Conservation (phyloP, 1,140 invertebrate genomes). For the Magallana angulata region DNA sequence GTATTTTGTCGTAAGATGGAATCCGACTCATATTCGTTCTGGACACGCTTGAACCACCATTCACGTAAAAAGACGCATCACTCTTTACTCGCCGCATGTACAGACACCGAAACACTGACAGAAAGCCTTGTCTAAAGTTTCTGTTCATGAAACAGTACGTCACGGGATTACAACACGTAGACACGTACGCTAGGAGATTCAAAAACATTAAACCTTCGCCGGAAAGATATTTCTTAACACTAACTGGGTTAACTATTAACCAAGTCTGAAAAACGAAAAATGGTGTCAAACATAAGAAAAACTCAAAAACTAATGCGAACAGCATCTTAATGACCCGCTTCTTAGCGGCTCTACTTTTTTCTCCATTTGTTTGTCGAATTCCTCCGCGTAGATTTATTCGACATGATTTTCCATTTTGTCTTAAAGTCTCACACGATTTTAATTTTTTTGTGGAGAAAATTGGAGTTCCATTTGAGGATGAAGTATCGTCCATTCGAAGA, state of each 20-base stretch:
- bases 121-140: slow-evolving; percentile 91
- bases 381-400: slow-evolving; percentile 49
- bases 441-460: slow-evolving; percentile 13
- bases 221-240: slow-evolving; percentile 80
- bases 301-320: slow-evolving; percentile 93
- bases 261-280: slow-evolving; percentile 91
- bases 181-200: slow-evolving; percentile 91
- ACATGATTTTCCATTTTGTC: neutral
- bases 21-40: slow-evolving; percentile 46
- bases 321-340: slow-evolving; percentile 93
- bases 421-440: slow-evolving; percentile 21
- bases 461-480: slow-evolving; percentile 13
- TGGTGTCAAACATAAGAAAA: slow-evolving; percentile 96
- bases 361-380: slow-evolving; percentile 84
- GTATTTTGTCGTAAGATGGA: slow-evolving; percentile 52
- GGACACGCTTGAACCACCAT: slow-evolving; percentile 20
- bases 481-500: slow-evolving; percentile 36
- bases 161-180: slow-evolving; percentile 94
- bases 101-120: slow-evolving; percentile 83
- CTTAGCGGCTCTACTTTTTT: slow-evolving; percentile 89
- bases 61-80: slow-evolving; percentile 28
- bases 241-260: slow-evolving; percentile 84
- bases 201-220: slow-evolving; percentile 84
- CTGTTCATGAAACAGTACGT: slow-evolving; percentile 97
- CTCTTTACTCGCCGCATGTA: slow-evolving; percentile 46